A percentile compares a stretch with the other conserved stretches of the same genome.
These are phyloP conservation scores for Archips xylosteana DNA, from an alignment of 2,888 invertebrate genomes.

Conservation along the genomic window DNA sequence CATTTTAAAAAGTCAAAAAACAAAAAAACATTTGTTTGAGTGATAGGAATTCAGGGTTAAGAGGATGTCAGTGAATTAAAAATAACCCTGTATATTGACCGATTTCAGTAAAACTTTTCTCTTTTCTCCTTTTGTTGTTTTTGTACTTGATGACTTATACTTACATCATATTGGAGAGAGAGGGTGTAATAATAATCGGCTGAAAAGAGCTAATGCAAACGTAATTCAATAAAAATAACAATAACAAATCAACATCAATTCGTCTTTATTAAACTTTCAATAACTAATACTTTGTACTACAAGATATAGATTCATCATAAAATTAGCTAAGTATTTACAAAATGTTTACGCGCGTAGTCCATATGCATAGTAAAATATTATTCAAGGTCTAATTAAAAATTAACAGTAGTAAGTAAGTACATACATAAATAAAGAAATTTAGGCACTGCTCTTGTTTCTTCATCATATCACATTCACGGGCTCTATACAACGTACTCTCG, in stretches of 20 bases:
- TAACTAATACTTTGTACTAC: conserved; percentile 82
- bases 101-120: too few relatives aligned
- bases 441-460: conserved; percentile 82
- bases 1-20: too few relatives aligned
- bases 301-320: conserved; percentile 70
- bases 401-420: conserved; percentile 57
- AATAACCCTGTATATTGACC: too few relatives aligned
- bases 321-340: conserved; percentile 70
- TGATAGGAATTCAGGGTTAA: too few relatives aligned
- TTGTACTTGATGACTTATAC: too few relatives aligned
- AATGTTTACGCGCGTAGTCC: conserved; percentile 65
- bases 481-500: conserved; percentile 70
- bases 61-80: too few relatives aligned
- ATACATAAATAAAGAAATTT: conserved; percentile 76
- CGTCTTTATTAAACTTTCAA: conserved; percentile 82
- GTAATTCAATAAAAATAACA: conserved; percentile 10
- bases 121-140: too few relatives aligned
- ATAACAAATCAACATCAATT: conserved; percentile 71
- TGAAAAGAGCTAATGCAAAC: not conserved
- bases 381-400: conserved; percentile 52
- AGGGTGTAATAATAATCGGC: not conserved
- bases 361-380: conserved; percentile 50
- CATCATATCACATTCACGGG: conserved; percentile 82
- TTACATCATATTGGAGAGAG: too few relatives aligned
- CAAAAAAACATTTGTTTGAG: too few relatives aligned